Base-by-base conservation (phyloP, 2,797 vertebrate species). In the Nannoperca australis region DNA sequence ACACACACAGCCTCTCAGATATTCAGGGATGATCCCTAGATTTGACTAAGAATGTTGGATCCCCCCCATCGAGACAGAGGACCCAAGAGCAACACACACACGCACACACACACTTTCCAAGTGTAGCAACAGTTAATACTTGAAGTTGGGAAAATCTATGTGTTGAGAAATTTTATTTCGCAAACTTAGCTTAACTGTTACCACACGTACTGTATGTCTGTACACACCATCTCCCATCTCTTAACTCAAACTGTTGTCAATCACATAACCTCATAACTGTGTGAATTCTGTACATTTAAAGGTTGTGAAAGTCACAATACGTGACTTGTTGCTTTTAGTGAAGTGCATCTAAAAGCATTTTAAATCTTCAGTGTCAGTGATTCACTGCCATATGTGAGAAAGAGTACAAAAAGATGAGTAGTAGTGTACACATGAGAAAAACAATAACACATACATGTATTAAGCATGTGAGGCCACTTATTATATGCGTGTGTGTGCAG, bases 21-120 rank as follows among this genome's bases (percentile, higher is more conserved):
- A 50, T 36, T 14, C 44, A 49, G 12, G 49, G 36, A 70, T 78
- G 44, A 66, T 60, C 45, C 55, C 44, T 8, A 22, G 36, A 55
- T 65, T 22, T 45, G 30, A 66, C 58, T 38, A 47, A 70, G 36
- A 60, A 73, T 67, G 32, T 30, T 45, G 22, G 36, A 71, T 27
- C 24, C 62, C 42, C 62, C 62, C 24, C 32, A 60, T 67, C 1
- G 1, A 65, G 72, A 75, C 50, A 73, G 50, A 34, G 24, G 38
- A 62, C 49, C 45, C 8, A 45, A 77, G 45, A 70, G 30, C 34
- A n/a, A 67, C 38, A 51, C 24, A 24, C 15, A 56, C 27, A 54
- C 42, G 32, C 9, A 22, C 17, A 27, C 15, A 71, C 14, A 27
- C 5, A 13, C 8, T 27, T 27, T 27, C 24, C 24, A 58, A 49